Evolutionary conservation across 2,797 vertebrate species (phyloP).

Genomic region (Notamacropus eugenii): DNA sequence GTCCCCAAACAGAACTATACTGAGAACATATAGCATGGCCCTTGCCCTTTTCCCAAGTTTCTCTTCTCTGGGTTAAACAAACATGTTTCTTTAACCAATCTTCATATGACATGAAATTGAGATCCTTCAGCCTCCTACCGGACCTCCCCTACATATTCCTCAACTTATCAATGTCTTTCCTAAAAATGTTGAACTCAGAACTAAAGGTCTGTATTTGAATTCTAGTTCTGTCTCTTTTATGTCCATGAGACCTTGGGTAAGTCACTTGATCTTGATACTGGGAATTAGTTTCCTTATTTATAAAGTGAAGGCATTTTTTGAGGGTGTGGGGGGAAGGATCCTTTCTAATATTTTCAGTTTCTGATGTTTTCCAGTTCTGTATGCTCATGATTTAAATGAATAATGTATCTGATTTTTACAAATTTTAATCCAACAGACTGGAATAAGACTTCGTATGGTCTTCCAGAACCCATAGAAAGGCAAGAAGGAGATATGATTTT

Average conservation of each 20-base stretch:
- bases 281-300: not conserved
- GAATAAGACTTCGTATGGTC: slow-evolving; percentile 93
- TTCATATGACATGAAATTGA: not conserved
- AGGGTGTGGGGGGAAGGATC: not conserved
- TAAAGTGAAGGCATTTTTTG: not conserved
- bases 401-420: not conserved
- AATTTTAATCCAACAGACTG: slow-evolving; percentile 88
- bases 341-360: not conserved
- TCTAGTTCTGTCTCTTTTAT: not conserved
- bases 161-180: not conserved
- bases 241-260: not conserved
- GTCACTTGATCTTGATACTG: not conserved
- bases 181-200: not conserved
- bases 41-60: not conserved
- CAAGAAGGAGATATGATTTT: slow-evolving; percentile 97
- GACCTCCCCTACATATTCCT: not conserved
- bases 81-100: not conserved
- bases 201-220: not conserved
- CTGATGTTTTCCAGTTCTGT: not conserved
- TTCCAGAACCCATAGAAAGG: slow-evolving; percentile 87
- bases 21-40: not conserved
- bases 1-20: not conserved
- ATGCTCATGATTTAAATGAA: not conserved
- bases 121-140: not conserved
- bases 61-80: not conserved